These are phyloP conservation scores for Isoperla grammatica DNA, from an alignment of 2,888 invertebrate genomes.

Conservation along the genomic window DNA sequence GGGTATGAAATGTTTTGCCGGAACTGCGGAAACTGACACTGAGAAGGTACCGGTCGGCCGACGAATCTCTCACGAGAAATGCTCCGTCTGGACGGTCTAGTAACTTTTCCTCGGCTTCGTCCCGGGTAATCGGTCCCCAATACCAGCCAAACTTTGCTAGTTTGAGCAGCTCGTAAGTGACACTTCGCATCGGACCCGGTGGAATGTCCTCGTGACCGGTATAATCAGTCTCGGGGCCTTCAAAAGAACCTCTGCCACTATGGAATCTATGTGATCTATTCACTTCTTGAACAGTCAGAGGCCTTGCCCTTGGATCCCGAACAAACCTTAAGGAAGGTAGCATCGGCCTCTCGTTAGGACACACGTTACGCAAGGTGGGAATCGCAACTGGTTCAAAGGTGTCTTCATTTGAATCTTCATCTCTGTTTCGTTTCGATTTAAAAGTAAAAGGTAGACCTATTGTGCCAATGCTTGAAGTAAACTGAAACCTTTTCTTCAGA, in stretches of 20 bases:
- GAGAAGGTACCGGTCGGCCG: slow-evolving; percentile 62
- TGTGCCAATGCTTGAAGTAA: slow-evolving; percentile 19
- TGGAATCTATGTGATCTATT: neutral
- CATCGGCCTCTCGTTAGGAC: neutral
- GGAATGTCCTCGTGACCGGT: neutral
- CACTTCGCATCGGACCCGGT: slow-evolving; percentile 12
- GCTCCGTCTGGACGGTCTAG: slow-evolving; percentile 66
- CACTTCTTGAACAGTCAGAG: too few species aligned
- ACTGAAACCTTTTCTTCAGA: slow-evolving; percentile 29
- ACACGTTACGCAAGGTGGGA: slow-evolving; percentile 2
- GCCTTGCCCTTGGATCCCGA: slow-evolving; percentile 9
- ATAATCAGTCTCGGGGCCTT: neutral
- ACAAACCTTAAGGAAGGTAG: slow-evolving; percentile 20
- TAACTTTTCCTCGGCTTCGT: slow-evolving; percentile 65
- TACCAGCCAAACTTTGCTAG: slow-evolving; percentile 56
- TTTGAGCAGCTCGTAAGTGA: slow-evolving; percentile 30
- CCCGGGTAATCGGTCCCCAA: slow-evolving; percentile 71
- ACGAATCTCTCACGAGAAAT: slow-evolving; percentile 73
- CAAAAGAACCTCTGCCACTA: neutral
- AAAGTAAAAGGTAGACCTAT: slow-evolving; percentile 23
- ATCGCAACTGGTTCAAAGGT: slow-evolving; percentile 16
- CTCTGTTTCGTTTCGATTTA: slow-evolving; percentile 27
- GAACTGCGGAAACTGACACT: slow-evolving; percentile 64
- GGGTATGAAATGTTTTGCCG: slow-evolving; percentile 64
- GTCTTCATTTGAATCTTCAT: slow-evolving; percentile 24